These are phyloP conservation scores for Brachionus angularis DNA, from an alignment of 1,140 invertebrate species.

Conservation along the genomic window DNA sequence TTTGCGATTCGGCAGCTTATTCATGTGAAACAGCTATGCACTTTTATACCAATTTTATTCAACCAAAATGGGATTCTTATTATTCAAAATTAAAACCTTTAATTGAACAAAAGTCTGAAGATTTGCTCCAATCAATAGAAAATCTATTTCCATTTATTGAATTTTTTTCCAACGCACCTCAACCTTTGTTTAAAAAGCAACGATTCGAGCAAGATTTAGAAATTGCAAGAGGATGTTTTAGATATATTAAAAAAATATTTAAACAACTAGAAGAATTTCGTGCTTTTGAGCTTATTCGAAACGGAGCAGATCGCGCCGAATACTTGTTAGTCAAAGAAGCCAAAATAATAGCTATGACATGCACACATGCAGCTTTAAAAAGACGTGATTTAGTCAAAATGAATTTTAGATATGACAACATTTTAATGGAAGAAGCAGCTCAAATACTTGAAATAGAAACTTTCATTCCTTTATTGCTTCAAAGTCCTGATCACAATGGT, in stretches of 20 bases:
- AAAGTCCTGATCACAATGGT: conserved; percentile 57
- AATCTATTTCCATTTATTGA: conserved; percentile 76
- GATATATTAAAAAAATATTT: conserved; percentile 92
- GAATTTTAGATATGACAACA: conserved; percentile 85
- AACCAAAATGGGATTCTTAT: conserved; percentile 77
- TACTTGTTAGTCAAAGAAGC: conserved; percentile 97
- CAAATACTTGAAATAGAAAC: conserved; percentile 99
- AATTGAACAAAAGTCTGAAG: conserved; percentile 9
- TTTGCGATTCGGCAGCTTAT: conserved; percentile 64
- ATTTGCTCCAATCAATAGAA: conserved; percentile 53
- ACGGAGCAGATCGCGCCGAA: conserved; percentile 86
- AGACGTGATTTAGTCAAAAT: conserved; percentile 90
- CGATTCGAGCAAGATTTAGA: conserved; percentile 80
- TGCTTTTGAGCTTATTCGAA: conserved; percentile 87
- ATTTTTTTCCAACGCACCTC: conserved; percentile 66
- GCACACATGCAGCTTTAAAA: conserved; percentile 96
- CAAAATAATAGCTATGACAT: conserved; percentile 99
- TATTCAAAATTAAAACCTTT: conserved; percentile 5
- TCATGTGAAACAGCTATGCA: conserved; percentile 96
- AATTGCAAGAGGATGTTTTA: conserved; percentile 82
- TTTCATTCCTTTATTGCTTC: conserved; percentile 92
- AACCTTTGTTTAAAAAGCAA: conserved; percentile 71
- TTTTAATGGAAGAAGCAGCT: conserved; percentile 97
- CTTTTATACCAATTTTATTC: conserved; percentile 63
- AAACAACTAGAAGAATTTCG: conserved; percentile 94